A percentile compares a stretch with the other conserved stretches of the same genome.
Conservation (phyloP, 1,140 invertebrate species). For the Meloidogyne hapla region DNA sequence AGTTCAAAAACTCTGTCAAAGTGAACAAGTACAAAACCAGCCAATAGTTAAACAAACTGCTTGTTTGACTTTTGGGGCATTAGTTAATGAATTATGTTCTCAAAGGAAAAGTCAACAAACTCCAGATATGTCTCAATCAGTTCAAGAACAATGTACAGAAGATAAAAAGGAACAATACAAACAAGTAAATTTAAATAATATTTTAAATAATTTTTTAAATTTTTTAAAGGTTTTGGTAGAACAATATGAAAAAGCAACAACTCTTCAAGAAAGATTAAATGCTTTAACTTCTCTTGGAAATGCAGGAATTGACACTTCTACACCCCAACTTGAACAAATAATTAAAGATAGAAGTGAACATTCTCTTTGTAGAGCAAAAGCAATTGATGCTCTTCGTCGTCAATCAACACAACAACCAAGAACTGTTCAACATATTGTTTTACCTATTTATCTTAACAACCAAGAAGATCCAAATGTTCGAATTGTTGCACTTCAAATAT, state of each 20-base stretch:
- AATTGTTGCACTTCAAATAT: slow-evolving; percentile 48
- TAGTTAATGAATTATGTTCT: slow-evolving; percentile 43
- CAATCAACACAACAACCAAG: slow-evolving; percentile 36
- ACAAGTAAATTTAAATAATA: slow-evolving; percentile 9
- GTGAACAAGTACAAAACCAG: slow-evolving; percentile 24
- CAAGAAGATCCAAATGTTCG: slow-evolving; percentile 48
- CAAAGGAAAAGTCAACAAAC: slow-evolving; percentile 27
- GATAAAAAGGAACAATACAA: slow-evolving; percentile 46
- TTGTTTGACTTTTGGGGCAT: slow-evolving; percentile 44
- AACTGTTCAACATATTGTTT: slow-evolving; percentile 40
- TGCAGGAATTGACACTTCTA: slow-evolving; percentile 47
- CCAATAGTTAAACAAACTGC: slow-evolving; percentile 33
- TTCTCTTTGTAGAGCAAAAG: slow-evolving; percentile 36
- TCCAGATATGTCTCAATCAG: slow-evolving; percentile 11
- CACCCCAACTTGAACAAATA: slow-evolving; percentile 41
- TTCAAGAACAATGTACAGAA: slow-evolving; percentile 39
- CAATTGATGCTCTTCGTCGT: slow-evolving; percentile 45
- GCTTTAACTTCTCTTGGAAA: slow-evolving; percentile 47
- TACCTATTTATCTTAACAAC: slow-evolving; percentile 49
- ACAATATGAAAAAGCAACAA: slow-evolving; percentile 38
- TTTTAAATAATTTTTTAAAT: neutral
- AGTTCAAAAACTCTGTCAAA: slow-evolving; percentile 39
- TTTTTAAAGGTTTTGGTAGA: slow-evolving; percentile 33
- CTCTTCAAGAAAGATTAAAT: slow-evolving; percentile 48
- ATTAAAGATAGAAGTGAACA: slow-evolving; percentile 34